Evolutionary conservation across 2,888 invertebrate genomes (phyloP).

Genomic region (Leptinotarsa peninsularis): DNA sequence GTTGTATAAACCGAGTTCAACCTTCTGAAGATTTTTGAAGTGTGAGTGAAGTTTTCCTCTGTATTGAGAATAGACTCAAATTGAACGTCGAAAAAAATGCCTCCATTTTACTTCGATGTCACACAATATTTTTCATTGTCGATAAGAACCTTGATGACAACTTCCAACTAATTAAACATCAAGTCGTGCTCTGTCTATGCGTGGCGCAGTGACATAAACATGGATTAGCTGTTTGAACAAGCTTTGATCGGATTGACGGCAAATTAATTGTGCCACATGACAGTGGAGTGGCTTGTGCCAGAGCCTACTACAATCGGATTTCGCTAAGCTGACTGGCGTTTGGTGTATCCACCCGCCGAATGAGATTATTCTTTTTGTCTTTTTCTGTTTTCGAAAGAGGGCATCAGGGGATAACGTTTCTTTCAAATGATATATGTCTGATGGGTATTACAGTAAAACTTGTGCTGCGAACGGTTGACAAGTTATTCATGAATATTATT

Average conservation of each 20-base stretch:
- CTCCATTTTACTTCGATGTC: too few species aligned
- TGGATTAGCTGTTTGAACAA: slow-evolving; percentile 64
- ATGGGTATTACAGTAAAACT: too few species aligned
- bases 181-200: slow-evolving; percentile 43
- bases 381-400: slow-evolving; percentile 26
- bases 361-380: slow-evolving; percentile 53
- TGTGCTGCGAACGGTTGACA: too few species aligned
- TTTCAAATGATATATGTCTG: background rate
- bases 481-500: too few species aligned
- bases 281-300: slow-evolving; percentile 57
- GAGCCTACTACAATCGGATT: slow-evolving; percentile 62
- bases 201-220: slow-evolving; percentile 61
- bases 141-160: slow-evolving; percentile 15
- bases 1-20: too few species aligned
- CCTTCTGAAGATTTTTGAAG: too few species aligned
- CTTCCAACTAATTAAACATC: slow-evolving; percentile 56
- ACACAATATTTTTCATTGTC: background rate
- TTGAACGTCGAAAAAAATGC: too few species aligned
- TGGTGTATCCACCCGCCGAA: slow-evolving; percentile 49
- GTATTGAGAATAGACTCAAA: too few species aligned
- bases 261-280: slow-evolving; percentile 65
- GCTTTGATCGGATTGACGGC: slow-evolving; percentile 64
- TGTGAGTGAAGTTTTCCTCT: too few species aligned
- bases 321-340: slow-evolving; percentile 60
- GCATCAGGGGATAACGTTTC: background rate